A percentile compares a stretch with the other conserved stretches of the same genome.
Conservation (phyloP, 2,113 vertebrate genomes). For the Lichenostomus cassidix region DNA sequence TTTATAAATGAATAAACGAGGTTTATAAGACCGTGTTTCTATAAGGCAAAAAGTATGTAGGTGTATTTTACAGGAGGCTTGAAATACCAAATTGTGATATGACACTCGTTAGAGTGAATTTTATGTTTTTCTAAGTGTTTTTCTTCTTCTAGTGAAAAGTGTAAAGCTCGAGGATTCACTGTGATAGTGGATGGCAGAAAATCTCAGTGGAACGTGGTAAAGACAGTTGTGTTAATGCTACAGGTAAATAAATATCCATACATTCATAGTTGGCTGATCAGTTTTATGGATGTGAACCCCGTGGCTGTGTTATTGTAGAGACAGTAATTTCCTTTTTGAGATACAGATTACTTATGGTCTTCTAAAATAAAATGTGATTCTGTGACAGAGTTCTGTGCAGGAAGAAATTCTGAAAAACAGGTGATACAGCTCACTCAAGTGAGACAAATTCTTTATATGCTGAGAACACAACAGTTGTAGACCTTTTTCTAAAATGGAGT, state of each 20-base stretch:
- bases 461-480: neutral
- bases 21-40: neutral
- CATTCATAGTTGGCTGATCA: neutral
- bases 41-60: neutral
- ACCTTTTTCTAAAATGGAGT: neutral
- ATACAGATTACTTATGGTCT: neutral
- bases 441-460: neutral
- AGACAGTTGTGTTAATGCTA: constrained; percentile 97
- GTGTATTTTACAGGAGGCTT: neutral
- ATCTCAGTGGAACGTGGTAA: constrained; percentile 97
- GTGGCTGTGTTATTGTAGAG: neutral
- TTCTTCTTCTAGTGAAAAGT: constrained; percentile 86
- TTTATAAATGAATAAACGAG: neutral
- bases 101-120: neutral
- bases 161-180: constrained; percentile 97
- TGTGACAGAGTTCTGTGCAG: neutral
- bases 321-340: neutral
- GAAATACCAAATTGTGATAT: neutral
- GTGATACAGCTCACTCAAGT: neutral
- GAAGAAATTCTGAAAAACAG: neutral
- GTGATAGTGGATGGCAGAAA: constrained; percentile 97
- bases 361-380: neutral
- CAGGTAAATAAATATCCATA: constrained; percentile 80
- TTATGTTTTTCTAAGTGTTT: neutral
- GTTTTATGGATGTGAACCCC: neutral